A percentile compares a stretch with the other conserved stretches of the same genome.
phyloP scores from a whole-genome alignment of 2,888 invertebrate species.

The Andrena trimmerana region DNA sequence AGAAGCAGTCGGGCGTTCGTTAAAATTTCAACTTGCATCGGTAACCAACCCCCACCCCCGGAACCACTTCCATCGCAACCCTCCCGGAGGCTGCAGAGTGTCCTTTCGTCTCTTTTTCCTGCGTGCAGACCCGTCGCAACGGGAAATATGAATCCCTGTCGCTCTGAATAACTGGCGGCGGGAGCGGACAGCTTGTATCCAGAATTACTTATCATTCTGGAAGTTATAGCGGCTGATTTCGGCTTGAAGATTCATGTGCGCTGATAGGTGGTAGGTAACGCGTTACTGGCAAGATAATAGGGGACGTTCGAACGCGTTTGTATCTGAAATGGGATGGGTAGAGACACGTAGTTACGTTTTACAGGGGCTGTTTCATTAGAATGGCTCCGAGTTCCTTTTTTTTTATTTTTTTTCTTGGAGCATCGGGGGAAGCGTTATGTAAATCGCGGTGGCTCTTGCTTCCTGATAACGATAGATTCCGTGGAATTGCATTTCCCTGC shows the following conservation, averaged over 20 bases:
- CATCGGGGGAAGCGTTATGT: slow-evolving; percentile 1
- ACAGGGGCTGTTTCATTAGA: background rate
- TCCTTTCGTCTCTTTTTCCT: slow-evolving; percentile 21
- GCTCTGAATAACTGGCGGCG: slow-evolving; percentile 57
- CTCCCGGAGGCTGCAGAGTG: background rate
- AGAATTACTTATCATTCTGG: slow-evolving; percentile 52
- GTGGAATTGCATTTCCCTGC: slow-evolving; percentile 4
- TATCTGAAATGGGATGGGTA: slow-evolving; percentile 2
- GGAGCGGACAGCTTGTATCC: slow-evolving; percentile 58
- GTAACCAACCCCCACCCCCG: slow-evolving; percentile 43
- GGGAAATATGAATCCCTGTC: slow-evolving; percentile 37
- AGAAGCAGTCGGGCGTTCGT: slow-evolving; percentile 56
- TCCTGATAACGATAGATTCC: slow-evolving; percentile 22
- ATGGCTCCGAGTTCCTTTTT: background rate
- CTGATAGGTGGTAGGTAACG: slow-evolving; percentile 10
- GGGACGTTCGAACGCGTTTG: background rate
- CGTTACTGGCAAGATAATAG: background rate
- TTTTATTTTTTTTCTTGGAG: background rate
- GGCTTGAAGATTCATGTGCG: background rate
- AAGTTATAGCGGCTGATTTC: slow-evolving; percentile 28
- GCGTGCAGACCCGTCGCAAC: background rate
- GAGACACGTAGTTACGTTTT: background rate
- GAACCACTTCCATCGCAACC: background rate
- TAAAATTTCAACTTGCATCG: slow-evolving; percentile 73
- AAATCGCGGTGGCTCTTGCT: slow-evolving; percentile 24